Conservation (phyloP, 2,888 invertebrate species). For the Formica aserva region DNA sequence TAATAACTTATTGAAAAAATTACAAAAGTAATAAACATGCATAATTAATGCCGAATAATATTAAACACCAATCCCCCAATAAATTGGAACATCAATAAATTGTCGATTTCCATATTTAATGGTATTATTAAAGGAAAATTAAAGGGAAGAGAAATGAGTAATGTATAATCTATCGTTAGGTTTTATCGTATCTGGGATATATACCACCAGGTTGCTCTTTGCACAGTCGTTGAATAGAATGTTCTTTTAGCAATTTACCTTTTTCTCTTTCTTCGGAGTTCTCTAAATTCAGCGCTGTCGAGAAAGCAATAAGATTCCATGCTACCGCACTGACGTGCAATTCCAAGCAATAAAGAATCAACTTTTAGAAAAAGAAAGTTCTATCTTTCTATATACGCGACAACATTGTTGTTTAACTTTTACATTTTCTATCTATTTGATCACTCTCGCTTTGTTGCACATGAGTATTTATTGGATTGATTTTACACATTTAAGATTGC, state of each 20-base stretch:
- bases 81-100: neutral
- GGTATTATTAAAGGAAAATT: conserved; percentile 6
- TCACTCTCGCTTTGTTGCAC: neutral
- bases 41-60: conserved; percentile 21
- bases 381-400: conserved; percentile 8
- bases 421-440: conserved; percentile 8
- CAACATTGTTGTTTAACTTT: neutral
- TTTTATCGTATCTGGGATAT: conserved; percentile 13
- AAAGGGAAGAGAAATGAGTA: neutral
- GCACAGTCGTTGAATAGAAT: conserved; percentile 20
- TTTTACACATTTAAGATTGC: neutral
- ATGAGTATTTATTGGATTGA: neutral
- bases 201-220: conserved; percentile 6
- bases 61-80: neutral
- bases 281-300: conserved; percentile 37
- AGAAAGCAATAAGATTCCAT: conserved; percentile 50
- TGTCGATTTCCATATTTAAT: conserved; percentile 29
- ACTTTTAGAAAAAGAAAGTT: conserved; percentile 20
- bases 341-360: conserved; percentile 46
- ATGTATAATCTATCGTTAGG: neutral
- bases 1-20: conserved; percentile 32
- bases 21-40: conserved; percentile 19
- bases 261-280: conserved; percentile 33
- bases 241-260: conserved; percentile 43
- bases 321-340: conserved; percentile 20